Evolutionary conservation across 2,888 invertebrate genomes (phyloP), one percentile per base, ranked within the genome.

Genomic region (Dicyrtoma fusca): DNA sequence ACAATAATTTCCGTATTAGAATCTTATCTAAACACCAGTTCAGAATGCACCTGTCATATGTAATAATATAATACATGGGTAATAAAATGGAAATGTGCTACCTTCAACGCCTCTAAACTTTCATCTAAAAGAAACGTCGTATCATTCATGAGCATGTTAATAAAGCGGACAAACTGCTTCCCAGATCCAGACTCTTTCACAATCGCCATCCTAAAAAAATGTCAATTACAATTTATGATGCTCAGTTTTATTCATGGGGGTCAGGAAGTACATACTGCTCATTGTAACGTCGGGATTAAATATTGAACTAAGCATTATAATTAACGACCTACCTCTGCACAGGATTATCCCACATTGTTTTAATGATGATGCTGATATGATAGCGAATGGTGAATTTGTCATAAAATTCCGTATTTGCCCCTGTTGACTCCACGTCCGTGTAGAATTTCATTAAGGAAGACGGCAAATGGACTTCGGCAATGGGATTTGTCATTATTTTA

Each of bases 331-430:
- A 87, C 74, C 91, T 88, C 82, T 98, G 97, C 57, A 92, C 88
- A 14, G 92, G 91, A 82, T 92, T 91, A 74, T 91, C 91, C 97
- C 98, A 98, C 91, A 99, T 92, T 65, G 91, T 90, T 85, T 97
- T 97, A 81, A 99, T 88, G 82, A 98, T 95, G 82, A 97, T 90
- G 84, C 97, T 97, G 83, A 99, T 97, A 84, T 97, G 97, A 86
- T 97, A 97, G 72, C 99, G 89, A 81, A 99, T 98, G 13, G 95
- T 95, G 85, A 99, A 99, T 86, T 99, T 99, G 85, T 98, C 98
- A 83, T 97, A 99, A 86, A 99, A 99, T 86, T 99, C 99, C 45
- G 95, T 95, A 84, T 94, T 95, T 80, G 97, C 94, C 11, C 98
- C 98, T 11, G 97, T 98, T 13, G 94, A 94, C 86, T 98, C 98